These are phyloP conservation scores for Oligia fasciuncula DNA, from an alignment of 2,888 invertebrate genomes.

Conservation along the genomic window DNA sequence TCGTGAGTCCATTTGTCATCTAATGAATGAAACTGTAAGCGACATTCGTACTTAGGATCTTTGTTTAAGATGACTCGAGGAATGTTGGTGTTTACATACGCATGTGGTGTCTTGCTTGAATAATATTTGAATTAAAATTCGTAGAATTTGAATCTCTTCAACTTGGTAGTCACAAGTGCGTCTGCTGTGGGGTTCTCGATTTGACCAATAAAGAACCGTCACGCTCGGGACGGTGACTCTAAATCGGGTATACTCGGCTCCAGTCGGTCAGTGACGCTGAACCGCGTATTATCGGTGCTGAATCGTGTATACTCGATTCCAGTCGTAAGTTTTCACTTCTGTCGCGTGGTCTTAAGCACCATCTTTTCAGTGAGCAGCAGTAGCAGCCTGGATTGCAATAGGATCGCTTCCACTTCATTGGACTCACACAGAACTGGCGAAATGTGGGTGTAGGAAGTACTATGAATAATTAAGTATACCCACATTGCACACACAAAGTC, in stretches of 20 bases:
- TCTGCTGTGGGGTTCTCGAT: not conserved
- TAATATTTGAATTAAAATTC: slow-evolving; percentile 4
- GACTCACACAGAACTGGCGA: not conserved
- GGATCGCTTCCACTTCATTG: not conserved
- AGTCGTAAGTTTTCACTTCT: not conserved
- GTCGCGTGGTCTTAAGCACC: not conserved
- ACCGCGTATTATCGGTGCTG: not conserved
- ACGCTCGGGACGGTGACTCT: not conserved
- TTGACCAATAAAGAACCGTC: not conserved
- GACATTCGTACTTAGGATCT: slow-evolving; percentile 41
- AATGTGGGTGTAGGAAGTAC: no score
- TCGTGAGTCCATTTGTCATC: slow-evolving; percentile 56
- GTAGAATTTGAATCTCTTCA: not conserved
- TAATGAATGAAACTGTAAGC: slow-evolving; percentile 62
- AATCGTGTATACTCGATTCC: not conserved
- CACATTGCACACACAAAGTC: not conserved
- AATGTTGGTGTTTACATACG: slow-evolving; percentile 8
- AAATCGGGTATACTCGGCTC: not conserved
- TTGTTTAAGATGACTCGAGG: slow-evolving; percentile 19
- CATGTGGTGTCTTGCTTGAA: not conserved
- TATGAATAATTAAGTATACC: no score
- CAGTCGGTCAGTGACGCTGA: not conserved
- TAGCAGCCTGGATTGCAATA: not conserved
- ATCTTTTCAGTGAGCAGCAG: not conserved
- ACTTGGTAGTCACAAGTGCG: not conserved